Base-by-base conservation (phyloP, 2,888 invertebrate genomes). In the Bursaphelenchus okinawaensis region DNA sequence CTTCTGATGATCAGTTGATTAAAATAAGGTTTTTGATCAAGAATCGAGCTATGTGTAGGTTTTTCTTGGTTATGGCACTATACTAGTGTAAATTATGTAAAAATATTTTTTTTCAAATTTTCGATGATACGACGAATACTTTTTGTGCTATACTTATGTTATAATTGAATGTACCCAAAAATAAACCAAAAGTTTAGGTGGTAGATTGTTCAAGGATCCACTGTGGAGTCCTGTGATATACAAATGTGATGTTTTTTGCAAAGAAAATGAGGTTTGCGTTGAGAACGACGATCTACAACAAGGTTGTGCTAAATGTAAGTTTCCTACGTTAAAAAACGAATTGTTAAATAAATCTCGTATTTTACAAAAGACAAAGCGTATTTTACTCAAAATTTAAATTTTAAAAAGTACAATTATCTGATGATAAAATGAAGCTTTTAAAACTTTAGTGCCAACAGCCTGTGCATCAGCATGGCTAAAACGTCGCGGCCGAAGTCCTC, bases 201-300 rank as follows among this genome's bases (percentile, higher is more conserved):
- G 60, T 9, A 16, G 50, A 40, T 24, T 52, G 19, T 59, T 59
- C 19, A 19, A 8, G n/a, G 52, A 59, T 22, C 19, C 60, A 1
- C 73, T 77, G 55, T 80, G 80, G 80, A 71, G 78, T 9, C 80
- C 80, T 12, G 78, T 79, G n/a, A 66, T 80, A 9, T 79, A 80
- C 65, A 62, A 76, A 26, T 80, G 80, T 62, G 71, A 68, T 24
- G 70, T 76, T 7, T 64, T 72, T 31, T 80, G 80, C 64, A 69
- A 72, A 7, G 61, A 67, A 4, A 69, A 61, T 3, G 78, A 80
- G 60, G 71, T 78, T 58, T 80, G 80, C 62, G 78, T 80, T 29
- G 80, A 80, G 65, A 77, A 79, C 60, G 80, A 80, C 52, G 76
- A 77, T 9, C 65, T 80, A 50, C 65, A 68, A 22, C 80, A 80